phyloP scores from a whole-genome alignment of 1,140 invertebrate species.

The Drosophila suzukii region DNA sequence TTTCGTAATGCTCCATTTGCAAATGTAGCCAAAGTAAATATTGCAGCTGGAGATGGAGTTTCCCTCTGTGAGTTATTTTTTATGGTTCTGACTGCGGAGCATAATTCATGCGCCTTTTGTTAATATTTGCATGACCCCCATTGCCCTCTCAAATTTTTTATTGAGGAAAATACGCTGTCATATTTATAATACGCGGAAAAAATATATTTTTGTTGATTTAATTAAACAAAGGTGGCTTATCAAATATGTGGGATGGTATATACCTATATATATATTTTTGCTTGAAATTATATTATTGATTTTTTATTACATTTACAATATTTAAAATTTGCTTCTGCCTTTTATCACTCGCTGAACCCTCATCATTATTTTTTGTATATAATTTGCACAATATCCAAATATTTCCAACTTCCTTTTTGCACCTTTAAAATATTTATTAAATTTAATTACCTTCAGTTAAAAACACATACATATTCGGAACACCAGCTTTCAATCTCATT shows the following conservation, averaged over 20 bases:
- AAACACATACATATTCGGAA: no score
- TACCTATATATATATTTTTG: background rate
- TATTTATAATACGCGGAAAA: constrained; percentile 4
- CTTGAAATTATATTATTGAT: background rate
- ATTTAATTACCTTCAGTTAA: background rate
- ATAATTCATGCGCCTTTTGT: constrained; percentile 74
- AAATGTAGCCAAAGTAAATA: constrained; percentile 84
- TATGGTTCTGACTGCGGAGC: constrained; percentile 60
- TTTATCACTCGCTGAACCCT: background rate
- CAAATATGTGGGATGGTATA: background rate
- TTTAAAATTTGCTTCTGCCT: background rate
- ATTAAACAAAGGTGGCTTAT: constrained; percentile 23
- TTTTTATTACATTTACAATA: background rate
- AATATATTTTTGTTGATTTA: constrained; percentile 15
- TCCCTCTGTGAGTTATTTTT: constrained; percentile 40
- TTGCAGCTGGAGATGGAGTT: constrained; percentile 52
- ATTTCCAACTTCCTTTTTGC: background rate
- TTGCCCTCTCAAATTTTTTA: constrained; percentile 29
- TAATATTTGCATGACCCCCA: constrained; percentile 42
- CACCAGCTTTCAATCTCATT: background rate
- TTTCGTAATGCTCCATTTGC: constrained; percentile 83
- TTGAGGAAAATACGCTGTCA: constrained; percentile 8
- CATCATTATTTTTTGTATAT: background rate
- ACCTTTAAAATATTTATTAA: background rate
- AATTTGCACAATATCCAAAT: background rate